Base-by-base conservation (phyloP, 2,888 invertebrate genomes). In the Philereme vetulata region DNA sequence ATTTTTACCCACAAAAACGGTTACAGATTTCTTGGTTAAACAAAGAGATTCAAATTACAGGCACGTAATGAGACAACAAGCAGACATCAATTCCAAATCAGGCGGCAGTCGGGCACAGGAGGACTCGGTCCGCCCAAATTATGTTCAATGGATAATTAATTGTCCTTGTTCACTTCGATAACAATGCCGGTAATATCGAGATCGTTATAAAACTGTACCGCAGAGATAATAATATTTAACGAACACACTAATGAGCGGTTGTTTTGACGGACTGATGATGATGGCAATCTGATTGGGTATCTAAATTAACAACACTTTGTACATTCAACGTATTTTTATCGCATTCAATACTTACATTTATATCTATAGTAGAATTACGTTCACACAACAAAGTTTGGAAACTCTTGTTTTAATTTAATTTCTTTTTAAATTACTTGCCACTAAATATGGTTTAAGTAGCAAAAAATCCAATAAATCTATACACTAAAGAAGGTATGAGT, bases 81-180 rank as follows among this genome's bases (percentile, higher is more conserved):
- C 63, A 64, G 75, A 77, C 81, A 81, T 81, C 81, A 82, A 83
- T 85, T 82, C 71, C 54, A 74, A 80, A 75, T 77, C 72, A 78
- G 75, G 71, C 68, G 71, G 74, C 80, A 81, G 81, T 84, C 83
- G 75, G 78, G 77, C 78, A 77, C 86, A 80, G 81, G 73, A 75
- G 68, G 72, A 72, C 72, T 75, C 76, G 76, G 71, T 75, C 89
- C 90, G 88, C 90, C 90, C 90, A 85, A 91, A 90, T 90, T 86
- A 88, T 91, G 91, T 91, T 88, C 89, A 85, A 90, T 90, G 85
- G 90, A 88, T 90, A 90, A 91, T 91, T 90, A 87, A 91, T 90
- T 75, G 85, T 77, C 74, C 78, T 84, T 80, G 85, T 83, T 85
- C 87, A 81, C 78, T 85, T 79, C 83, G 84, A 88, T 86, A 84